Conservation (phyloP, 2,888 invertebrate species). For the Machimus atricapillus region DNA sequence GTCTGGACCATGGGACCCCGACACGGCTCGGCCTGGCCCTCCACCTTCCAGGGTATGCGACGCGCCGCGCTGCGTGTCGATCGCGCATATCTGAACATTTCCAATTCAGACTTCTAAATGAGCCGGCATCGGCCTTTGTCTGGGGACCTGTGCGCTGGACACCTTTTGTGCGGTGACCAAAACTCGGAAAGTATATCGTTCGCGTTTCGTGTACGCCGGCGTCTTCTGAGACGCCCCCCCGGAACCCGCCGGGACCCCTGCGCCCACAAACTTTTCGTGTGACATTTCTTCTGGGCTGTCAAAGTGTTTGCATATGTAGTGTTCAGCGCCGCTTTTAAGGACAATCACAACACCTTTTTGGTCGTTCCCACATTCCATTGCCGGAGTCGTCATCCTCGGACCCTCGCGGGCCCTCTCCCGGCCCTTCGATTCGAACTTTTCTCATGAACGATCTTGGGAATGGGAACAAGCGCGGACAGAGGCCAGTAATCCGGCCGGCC, state of each 20-base stretch:
- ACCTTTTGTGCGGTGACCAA: conserved; percentile 40
- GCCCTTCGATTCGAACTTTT: conserved; percentile 12
- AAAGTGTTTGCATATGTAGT: conserved; percentile 39
- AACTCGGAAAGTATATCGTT: conserved; percentile 21
- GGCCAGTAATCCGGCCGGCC: neutral
- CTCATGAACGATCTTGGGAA: neutral
- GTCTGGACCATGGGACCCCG: neutral
- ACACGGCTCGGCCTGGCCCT: neutral
- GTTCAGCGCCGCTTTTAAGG: conserved; percentile 60
- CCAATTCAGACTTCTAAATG: conserved; percentile 45
- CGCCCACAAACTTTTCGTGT: conserved; percentile 32
- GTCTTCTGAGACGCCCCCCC: neutral
- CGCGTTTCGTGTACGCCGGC: conserved; percentile 23
- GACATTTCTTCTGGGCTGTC: conserved; percentile 43
- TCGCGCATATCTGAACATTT: neutral
- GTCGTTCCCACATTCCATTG: conserved; percentile 45
- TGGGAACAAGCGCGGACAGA: neutral
- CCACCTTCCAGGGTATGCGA: neutral
- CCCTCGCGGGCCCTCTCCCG: neutral
- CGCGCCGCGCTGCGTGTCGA: neutral
- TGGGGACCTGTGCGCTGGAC: conserved; percentile 38
- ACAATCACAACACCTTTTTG: conserved; percentile 62
- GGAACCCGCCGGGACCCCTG: neutral
- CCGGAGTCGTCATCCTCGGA: conserved; percentile 28
- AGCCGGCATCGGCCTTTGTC: conserved; percentile 46